These are phyloP conservation scores for Sceloporus undulatus DNA, from an alignment of 2,113 vertebrate genomes.

Conservation along the genomic window DNA sequence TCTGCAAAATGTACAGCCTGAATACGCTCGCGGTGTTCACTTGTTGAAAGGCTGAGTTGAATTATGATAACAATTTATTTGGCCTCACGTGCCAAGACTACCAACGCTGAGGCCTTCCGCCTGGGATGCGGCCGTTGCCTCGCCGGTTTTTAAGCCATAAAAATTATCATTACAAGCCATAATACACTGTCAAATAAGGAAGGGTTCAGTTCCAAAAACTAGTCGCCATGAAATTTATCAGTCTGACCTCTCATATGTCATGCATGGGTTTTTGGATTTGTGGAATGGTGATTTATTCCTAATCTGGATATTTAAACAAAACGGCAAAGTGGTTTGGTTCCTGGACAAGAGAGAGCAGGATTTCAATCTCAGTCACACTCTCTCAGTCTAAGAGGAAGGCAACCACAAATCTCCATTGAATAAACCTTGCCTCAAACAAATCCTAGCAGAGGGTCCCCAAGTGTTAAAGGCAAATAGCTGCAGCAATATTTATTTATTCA, in stretches of 20 bases:
- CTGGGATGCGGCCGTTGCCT: background rate
- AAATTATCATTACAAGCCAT: background rate
- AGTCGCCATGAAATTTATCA: background rate
- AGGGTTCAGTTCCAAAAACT: background rate
- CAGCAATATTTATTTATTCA: too few species aligned
- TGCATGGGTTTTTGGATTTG: background rate
- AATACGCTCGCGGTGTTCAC: constrained; percentile 21
- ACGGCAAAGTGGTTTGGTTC: too few species aligned
- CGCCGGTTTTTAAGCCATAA: background rate
- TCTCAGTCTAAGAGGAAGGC: too few species aligned
- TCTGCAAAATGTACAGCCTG: constrained; percentile 22
- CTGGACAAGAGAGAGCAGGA: too few species aligned
- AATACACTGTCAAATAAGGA: background rate
- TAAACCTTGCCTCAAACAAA: too few species aligned
- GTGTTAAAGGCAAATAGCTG: too few species aligned
- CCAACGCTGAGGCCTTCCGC: constrained; percentile 22
- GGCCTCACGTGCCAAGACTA: constrained; percentile 6
- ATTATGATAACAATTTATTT: constrained; percentile 18
- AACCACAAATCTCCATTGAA: too few species aligned
- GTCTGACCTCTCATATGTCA: background rate
- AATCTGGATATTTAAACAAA: too few species aligned
- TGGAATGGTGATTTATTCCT: background rate
- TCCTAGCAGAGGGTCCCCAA: too few species aligned
- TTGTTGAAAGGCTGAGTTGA: background rate
- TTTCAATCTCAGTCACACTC: too few species aligned